Percentiles rank a stretch among this genome's conserved stretches.
phyloP scores from a whole-genome alignment of 2,888 invertebrate species.

The Exocentrus adspersus region DNA sequence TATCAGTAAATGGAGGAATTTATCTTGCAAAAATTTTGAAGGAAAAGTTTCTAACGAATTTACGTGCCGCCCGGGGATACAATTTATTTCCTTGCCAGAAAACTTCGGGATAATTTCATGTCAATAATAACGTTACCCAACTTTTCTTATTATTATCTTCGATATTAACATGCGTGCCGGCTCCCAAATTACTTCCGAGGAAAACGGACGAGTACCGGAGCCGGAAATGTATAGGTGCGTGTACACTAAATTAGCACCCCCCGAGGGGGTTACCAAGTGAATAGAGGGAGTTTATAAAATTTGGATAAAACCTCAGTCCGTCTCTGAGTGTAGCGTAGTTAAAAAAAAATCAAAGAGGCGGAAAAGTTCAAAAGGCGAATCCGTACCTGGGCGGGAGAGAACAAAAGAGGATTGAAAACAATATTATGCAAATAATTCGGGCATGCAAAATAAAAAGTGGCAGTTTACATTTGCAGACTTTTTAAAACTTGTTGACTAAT shows the following conservation, averaged over 20 bases:
- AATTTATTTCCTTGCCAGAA: conserved; percentile 50
- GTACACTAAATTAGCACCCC: not conserved
- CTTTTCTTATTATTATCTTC: conserved; percentile 57
- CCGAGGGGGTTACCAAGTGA: too few relatives aligned
- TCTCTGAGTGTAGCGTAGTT: not conserved
- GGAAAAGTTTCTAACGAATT: conserved; percentile 44
- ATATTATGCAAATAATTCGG: conserved; percentile 61
- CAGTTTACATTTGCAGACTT: conserved; percentile 61
- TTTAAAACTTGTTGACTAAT: conserved; percentile 62
- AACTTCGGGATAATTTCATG: conserved; percentile 52
- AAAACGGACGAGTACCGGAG: not conserved
- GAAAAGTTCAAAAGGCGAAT: conserved; percentile 30
- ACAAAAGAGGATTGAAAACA: conserved; percentile 55
- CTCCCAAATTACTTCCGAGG: conserved; percentile 27
- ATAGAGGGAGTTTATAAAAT: too few relatives aligned
- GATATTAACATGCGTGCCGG: conserved; percentile 42
- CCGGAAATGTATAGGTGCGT: not conserved
- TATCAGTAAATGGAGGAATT: conserved; percentile 32
- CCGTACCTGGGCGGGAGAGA: conserved; percentile 37
- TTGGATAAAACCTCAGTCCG: not conserved
- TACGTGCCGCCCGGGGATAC: conserved; percentile 47
- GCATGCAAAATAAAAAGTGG: conserved; percentile 60
- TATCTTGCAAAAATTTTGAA: conserved; percentile 32
- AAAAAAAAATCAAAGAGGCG: conserved; percentile 7
- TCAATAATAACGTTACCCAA: conserved; percentile 55